These are phyloP conservation scores for Cichladusa arquata DNA, from an alignment of 2,113 vertebrate species.

Conservation along the genomic window DNA sequence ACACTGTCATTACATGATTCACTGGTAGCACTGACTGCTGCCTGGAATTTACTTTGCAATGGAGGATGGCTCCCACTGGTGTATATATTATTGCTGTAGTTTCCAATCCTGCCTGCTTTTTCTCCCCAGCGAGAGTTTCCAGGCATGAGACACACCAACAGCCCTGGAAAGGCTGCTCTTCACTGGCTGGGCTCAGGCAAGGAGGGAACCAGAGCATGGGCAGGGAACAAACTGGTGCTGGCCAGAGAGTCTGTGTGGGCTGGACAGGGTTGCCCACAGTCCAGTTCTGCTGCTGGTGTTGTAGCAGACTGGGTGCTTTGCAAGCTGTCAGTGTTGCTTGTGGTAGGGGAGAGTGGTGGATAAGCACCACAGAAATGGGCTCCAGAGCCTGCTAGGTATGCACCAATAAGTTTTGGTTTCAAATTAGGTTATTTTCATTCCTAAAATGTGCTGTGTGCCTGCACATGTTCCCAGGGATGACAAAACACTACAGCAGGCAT, in stretches of 20 bases:
- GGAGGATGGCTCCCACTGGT: neutral
- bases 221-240: neutral
- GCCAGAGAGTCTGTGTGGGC: neutral
- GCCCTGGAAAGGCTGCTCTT: neutral
- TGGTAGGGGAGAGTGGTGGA: neutral
- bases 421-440: neutral
- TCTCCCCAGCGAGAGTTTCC: neutral
- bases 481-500: constrained; percentile 12
- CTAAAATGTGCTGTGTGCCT: neutral
- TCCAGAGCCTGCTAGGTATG: neutral
- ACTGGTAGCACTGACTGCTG: neutral
- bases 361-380: neutral
- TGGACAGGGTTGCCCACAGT: rapidly evolving
- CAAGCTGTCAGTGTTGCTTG: neutral
- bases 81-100: neutral
- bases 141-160: neutral
- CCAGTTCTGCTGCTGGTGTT: neutral
- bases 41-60: neutral
- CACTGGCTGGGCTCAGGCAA: rapidly evolving
- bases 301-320: neutral
- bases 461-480: neutral
- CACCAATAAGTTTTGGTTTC: neutral
- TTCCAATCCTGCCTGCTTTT: neutral
- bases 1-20: neutral
- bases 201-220: neutral